Conservation (phyloP, 2,888 invertebrate genomes). For the Tiliacea aurago region DNA sequence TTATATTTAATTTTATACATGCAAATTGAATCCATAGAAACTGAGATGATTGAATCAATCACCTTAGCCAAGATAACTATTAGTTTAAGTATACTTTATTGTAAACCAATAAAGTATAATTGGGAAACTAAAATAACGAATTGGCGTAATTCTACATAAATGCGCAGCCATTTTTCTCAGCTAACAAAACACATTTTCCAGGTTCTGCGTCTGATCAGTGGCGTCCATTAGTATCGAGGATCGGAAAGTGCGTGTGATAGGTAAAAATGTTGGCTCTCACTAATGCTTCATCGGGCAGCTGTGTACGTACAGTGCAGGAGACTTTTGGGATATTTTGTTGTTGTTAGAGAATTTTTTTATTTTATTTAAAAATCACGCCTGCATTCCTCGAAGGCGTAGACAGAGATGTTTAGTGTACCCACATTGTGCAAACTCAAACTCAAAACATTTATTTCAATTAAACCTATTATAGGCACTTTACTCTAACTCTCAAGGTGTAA, state of each 20-base stretch:
- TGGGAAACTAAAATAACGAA: neutral
- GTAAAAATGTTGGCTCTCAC: conserved; percentile 79
- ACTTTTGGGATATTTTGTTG: neutral
- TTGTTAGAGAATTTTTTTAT: neutral
- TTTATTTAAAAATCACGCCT: neutral
- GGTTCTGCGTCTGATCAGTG: conserved; percentile 50
- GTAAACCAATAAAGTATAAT: neutral
- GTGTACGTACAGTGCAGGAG: conserved; percentile 69
- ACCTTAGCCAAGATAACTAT: neutral
- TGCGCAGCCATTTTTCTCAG: neutral
- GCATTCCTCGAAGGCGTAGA: neutral
- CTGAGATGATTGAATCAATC: neutral
- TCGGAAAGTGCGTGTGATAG: conserved; percentile 85
- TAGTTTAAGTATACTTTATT: neutral
- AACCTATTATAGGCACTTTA: too few species aligned
- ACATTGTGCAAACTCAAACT: neutral
- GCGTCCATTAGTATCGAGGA: conserved; percentile 80
- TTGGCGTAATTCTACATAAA: too few species aligned
- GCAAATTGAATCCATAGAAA: neutral
- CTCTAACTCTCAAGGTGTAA: neutral
- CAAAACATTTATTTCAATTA: too few species aligned
- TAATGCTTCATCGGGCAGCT: conserved; percentile 74
- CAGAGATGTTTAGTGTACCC: neutral
- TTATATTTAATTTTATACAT: neutral
- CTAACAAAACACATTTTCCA: conserved; percentile 39